These are phyloP conservation scores for Hoplias malabaricus DNA, from an alignment of 2,113 vertebrate genomes.

Conservation along the genomic window DNA sequence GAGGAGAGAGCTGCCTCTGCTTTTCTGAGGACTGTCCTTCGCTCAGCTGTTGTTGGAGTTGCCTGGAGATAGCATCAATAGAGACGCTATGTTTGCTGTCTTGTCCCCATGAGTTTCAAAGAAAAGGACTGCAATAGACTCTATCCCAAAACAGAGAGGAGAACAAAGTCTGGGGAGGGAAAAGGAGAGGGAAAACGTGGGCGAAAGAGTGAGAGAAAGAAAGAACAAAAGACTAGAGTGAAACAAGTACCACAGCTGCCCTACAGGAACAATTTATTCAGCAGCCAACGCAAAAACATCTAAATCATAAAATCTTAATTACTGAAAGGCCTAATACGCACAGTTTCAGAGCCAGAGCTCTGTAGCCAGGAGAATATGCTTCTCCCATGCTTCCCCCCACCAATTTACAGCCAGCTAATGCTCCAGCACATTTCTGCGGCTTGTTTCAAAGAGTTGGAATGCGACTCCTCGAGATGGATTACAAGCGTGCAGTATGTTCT, in stretches of 20 bases:
- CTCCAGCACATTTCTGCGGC: slow-evolving; percentile 9
- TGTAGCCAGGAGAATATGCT: not conserved
- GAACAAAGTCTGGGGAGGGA: slow-evolving; percentile 16
- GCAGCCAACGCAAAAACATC: slow-evolving; percentile 22
- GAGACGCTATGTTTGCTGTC: slow-evolving; percentile 16
- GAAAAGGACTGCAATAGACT: not conserved
- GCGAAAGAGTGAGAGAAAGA: not conserved
- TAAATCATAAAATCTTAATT: slow-evolving; percentile 33
- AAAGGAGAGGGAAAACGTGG: not conserved
- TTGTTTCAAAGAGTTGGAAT: slow-evolving; percentile 22
- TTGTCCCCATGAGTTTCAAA: slow-evolving; percentile 13
- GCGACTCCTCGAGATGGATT: slow-evolving; percentile 16
- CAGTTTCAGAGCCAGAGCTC: slow-evolving; percentile 1
- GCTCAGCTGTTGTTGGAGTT: slow-evolving; percentile 21
- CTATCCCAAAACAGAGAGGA: not conserved
- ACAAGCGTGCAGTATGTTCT: not conserved
- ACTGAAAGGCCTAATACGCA: slow-evolving; percentile 9
- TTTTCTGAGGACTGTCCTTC: slow-evolving; percentile 31
- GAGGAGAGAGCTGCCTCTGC: slow-evolving; percentile 30
- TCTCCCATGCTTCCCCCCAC: not conserved
- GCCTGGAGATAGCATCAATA: slow-evolving; percentile 42
- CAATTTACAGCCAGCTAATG: not conserved
- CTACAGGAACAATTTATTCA: slow-evolving; percentile 23
- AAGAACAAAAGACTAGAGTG: not conserved
- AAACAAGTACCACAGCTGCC: not conserved